Percentiles rank a stretch among this genome's conserved stretches.
phyloP scores from a whole-genome alignment of 35 echinoderm and acorn worm species.

The Amphiura filiformis region DNA sequence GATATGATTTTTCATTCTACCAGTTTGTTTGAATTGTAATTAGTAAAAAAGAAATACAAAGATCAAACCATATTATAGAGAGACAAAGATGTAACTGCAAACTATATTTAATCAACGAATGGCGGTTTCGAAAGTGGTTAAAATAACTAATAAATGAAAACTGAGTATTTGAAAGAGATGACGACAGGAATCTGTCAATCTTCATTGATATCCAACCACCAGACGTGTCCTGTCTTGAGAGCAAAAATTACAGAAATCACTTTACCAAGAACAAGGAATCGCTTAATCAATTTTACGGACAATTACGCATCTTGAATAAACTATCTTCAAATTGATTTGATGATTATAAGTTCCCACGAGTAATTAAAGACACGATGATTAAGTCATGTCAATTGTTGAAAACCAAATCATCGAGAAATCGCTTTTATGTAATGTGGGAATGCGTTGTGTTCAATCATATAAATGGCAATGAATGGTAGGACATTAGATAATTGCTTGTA shows the following conservation, averaged over 20 bases:
- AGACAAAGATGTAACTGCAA: too few species aligned
- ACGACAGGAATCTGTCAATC: not conserved
- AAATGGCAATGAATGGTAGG: not conserved
- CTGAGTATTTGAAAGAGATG: too few species aligned
- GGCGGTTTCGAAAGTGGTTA: too few species aligned
- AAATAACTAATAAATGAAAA: too few species aligned
- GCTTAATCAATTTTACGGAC: constrained; percentile 9
- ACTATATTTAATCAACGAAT: too few species aligned
- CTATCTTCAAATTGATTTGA: not conserved
- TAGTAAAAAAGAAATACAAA: too few species aligned
- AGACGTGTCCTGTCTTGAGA: not conserved
- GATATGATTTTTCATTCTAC: too few species aligned
- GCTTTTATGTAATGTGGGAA: not conserved
- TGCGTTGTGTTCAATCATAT: not conserved
- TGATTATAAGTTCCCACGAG: constrained; percentile 9
- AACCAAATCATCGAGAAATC: not conserved
- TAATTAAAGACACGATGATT: not conserved
- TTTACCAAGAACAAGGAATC: not conserved
- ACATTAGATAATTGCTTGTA: not conserved
- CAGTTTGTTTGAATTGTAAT: too few species aligned
- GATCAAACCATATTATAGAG: too few species aligned
- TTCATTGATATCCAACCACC: not conserved
- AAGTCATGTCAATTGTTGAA: not conserved
- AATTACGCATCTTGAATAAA: not conserved
- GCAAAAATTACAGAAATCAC: constrained; percentile 2